Evolutionary conservation across 2,888 invertebrate species (phyloP), one percentile per base, ranked within the genome.

Genomic region (Cantharis rustica): DNA sequence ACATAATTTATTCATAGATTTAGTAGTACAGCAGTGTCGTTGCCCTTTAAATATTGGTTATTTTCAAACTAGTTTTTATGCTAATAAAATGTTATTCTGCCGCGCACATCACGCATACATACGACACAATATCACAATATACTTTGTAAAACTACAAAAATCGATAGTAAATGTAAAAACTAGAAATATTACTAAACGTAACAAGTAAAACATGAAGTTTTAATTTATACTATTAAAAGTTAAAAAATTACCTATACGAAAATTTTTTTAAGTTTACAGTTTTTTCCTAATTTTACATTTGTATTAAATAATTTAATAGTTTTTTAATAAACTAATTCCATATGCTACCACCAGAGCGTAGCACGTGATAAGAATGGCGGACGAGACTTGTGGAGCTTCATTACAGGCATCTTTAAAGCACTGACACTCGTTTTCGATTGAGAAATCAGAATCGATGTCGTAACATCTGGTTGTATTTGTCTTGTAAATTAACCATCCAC

Each of bases 371-470:
- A 17, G 20, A 16, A 13, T 16, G 20, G 64, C 13, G 10, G 13
- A 16, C 0, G 64, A 64, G 1, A 64, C 11, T 64, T 64, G 63
- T 27, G 75, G 73, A 47, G 82, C 79, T 26, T 78, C 82, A 74
- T 93, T 93, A 83, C 93, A 93, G 68, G 89, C 91, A 80, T 93
- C 92, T 0, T 85, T 80, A 86, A 90, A 91, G 85, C 93, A 93
- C 81, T 91, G 90, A 84, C 93, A 93, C 77, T 91, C 91, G 0
- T 88, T 90, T 84, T 93, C 92, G 15, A 90, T 86, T 82, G 92
- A 92, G 83, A 92, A 93, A 77, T 92, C 92, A 70, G 92, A 92
- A 85, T 92, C 92, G 0, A 90, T 90, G 75, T 89, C 90, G 84
- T 91, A 91, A 84, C 93, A 93, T 80, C 81, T 70, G 47, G 79